A percentile compares a stretch with the other conserved stretches of the same genome.
These are phyloP conservation scores for Drosophila kambysellisi DNA, from an alignment of 2,888 invertebrate species.

Conservation along the genomic window DNA sequence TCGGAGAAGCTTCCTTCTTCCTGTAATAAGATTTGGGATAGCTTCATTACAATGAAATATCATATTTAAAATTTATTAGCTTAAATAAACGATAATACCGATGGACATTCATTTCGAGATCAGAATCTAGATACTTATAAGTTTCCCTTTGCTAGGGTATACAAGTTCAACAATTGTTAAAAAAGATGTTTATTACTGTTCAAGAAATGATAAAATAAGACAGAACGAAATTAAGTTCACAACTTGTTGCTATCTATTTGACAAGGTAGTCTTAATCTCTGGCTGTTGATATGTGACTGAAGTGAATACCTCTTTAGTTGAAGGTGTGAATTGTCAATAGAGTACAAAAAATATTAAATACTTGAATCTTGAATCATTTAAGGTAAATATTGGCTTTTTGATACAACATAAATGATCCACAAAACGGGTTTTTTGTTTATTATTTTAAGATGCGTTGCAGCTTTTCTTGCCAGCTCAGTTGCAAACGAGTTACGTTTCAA, in stretches of 20 bases:
- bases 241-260: background rate
- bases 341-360: background rate
- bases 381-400: constrained; percentile 17
- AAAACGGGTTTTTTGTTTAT: constrained; percentile 35
- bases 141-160: background rate
- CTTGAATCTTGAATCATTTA: constrained; percentile 14
- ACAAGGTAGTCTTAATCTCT: constrained; percentile 34
- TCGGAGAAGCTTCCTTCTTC: background rate
- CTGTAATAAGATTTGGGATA: background rate
- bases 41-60: background rate
- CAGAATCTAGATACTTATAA: background rate
- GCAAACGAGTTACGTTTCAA: constrained; percentile 59
- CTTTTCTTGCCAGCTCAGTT: constrained; percentile 20
- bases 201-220: background rate
- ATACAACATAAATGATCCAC: constrained; percentile 5
- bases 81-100: background rate
- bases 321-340: constrained; percentile 44
- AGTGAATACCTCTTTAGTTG: background rate
- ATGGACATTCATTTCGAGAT: background rate
- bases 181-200: background rate
- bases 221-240: background rate
- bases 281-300: constrained; percentile 23
- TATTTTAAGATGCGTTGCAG: constrained; percentile 5
- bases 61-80: background rate
- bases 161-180: background rate